Evolutionary conservation across 1,140 invertebrate species (phyloP).

Genomic region (Brachionus sp.): DNA sequence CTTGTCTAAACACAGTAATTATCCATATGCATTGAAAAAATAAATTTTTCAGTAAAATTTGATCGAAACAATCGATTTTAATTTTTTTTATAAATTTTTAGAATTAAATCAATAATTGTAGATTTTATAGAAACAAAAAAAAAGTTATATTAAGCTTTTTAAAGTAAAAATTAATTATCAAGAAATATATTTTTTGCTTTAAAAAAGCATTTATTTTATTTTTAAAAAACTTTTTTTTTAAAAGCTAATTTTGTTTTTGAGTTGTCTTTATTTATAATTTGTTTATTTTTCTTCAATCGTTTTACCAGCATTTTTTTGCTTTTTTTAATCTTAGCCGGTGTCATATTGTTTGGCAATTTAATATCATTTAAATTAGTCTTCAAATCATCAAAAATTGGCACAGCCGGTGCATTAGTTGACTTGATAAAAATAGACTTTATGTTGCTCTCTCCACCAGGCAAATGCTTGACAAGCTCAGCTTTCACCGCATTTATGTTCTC

Average conservation of each 20-base stretch:
- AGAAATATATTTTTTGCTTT: neutral
- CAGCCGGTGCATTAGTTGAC: neutral
- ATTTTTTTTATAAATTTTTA: no score
- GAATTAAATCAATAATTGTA: no score
- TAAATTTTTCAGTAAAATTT: no score
- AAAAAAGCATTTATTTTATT: neutral
- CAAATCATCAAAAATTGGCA: conserved; percentile 12
- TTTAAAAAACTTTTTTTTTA: neutral
- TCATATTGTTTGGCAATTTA: conserved; percentile 40
- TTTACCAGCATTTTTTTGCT: conserved; percentile 15
- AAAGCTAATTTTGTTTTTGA: neutral
- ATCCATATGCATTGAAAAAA: no score
- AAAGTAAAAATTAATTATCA: no score
- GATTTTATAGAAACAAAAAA: no score
- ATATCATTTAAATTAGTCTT: conserved; percentile 1
- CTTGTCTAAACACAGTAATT: no score
- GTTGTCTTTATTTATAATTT: neutral
- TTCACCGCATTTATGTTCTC: conserved; percentile 34
- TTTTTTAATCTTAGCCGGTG: conserved; percentile 32
- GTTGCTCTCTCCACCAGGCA: conserved; percentile 36
- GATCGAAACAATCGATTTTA: no score
- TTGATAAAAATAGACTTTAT: conserved; percentile 36
- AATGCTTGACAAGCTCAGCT: conserved; percentile 4
- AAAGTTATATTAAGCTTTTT: no score
- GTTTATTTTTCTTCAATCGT: neutral